Base-by-base conservation (phyloP, 2,797 vertebrate genomes). In the Ctenopoma multispine region DNA sequence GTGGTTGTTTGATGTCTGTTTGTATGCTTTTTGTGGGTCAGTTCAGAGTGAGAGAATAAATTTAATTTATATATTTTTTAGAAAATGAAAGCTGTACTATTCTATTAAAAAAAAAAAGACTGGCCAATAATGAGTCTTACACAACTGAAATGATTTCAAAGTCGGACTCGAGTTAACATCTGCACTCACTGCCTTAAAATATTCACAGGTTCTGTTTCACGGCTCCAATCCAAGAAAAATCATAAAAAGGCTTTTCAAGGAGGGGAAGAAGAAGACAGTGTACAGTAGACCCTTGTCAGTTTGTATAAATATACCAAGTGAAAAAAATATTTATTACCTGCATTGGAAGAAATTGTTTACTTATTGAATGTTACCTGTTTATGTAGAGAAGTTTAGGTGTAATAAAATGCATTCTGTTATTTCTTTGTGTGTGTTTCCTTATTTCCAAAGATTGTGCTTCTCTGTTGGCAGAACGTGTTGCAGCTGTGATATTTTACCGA, bases 301-400 rank as follows among this genome's bases (percentile, higher is more conserved):
- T 98, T 98, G 97, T 98, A 98, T 95, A 96, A 96, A 98, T 87
- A 96, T 96, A 96, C 95, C 94, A 94, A 94, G 97, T 96, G 95
- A 95, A 95, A 90, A 92, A 96, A 96, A 97, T 98, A 98, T 99
- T 98, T 98, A 99, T 98, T 99, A 98, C 96, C 94, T 97, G 96
- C 97, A 96, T 97, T 97, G 96, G 91, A 96, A 95, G 93, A 96
- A 95, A 95, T 95, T 96, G 95, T 98, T 98, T 97, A 96, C 96
- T 92, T 96, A 95, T 96, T 97, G 96, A 97, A 97, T 98, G 96
- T 99, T 97, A 95, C 94, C 93, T 96, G 96, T 97, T 98, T 96
- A 95, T 98, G 97, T 98, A 98, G 97, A 96, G 95, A 95, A 95
- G 95, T 97, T 96, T 97, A 97, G 96, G 96, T 96, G 97, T 97